phyloP scores from a whole-genome alignment of 37 sponge, comb jelly and placozoan genomes.

The Ephydatia muelleri region DNA sequence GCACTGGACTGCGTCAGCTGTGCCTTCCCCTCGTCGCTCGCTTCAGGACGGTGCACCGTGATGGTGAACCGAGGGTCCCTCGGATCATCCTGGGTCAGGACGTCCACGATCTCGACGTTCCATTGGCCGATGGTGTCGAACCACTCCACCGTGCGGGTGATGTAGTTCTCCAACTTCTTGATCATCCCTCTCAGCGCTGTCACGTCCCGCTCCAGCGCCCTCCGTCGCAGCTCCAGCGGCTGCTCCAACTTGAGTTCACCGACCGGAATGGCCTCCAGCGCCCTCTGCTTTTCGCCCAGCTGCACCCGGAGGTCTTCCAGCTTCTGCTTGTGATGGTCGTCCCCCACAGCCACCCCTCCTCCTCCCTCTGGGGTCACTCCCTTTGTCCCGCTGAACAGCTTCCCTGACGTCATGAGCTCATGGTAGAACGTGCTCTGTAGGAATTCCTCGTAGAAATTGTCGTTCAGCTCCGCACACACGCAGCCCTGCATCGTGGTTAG shows the following conservation, averaged over 20 bases:
- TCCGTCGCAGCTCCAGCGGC: slow-evolving; percentile 36
- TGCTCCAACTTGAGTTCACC: neutral
- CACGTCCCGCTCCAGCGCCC: slow-evolving; percentile 43
- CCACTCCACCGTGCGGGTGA: slow-evolving; percentile 74
- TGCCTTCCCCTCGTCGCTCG: neutral
- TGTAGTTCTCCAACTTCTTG: slow-evolving; percentile 73
- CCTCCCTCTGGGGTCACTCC: neutral
- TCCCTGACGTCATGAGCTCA: slow-evolving; percentile 30
- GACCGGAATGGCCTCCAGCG: slow-evolving; percentile 31
- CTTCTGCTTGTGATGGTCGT: slow-evolving; percentile 38
- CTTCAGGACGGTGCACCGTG: slow-evolving; percentile 42
- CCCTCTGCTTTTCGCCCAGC: slow-evolving; percentile 36
- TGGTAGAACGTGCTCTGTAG: slow-evolving; percentile 45
- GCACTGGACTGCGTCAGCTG: neutral
- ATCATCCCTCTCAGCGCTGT: slow-evolving; percentile 42
- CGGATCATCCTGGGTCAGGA: slow-evolving; percentile 26
- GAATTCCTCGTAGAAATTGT: slow-evolving; percentile 61
- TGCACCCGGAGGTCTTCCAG: slow-evolving; percentile 38
- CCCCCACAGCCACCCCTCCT: slow-evolving; percentile 6
- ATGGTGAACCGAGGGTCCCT: slow-evolving; percentile 61
- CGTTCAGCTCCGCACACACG: slow-evolving; percentile 44
- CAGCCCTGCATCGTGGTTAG: slow-evolving; percentile 20
- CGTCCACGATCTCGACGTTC: slow-evolving; percentile 47
- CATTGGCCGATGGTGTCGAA: slow-evolving; percentile 69
- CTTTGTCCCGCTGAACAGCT: neutral